Evolutionary conservation across 1,140 invertebrate genomes (phyloP).

Genomic region (Adoxophyes honmai): DNA sequence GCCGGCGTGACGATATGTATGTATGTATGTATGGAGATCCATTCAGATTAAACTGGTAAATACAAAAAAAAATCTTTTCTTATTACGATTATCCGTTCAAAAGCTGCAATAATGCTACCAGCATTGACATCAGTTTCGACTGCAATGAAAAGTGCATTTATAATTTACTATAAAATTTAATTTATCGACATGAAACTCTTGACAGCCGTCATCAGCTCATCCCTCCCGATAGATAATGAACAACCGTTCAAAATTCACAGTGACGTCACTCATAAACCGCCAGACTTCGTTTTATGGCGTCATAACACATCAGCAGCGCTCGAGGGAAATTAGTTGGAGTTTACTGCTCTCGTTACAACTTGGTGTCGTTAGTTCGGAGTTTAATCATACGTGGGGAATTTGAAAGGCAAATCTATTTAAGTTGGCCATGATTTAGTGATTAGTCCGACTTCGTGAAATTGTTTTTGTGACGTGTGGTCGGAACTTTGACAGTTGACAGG

Average conservation of each 20-base stretch:
- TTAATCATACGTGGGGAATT: conserved; percentile 5
- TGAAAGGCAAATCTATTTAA: conserved; percentile 6
- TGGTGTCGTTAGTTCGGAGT: conserved; percentile 4
- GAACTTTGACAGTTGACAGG: no score
- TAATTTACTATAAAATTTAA: no score
- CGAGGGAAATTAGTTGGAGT: conserved; percentile 35
- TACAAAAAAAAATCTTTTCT: no score
- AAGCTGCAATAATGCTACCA: no score
- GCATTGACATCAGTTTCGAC: no score
- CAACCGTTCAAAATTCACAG: conserved; percentile 15
- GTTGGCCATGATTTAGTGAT: background rate
- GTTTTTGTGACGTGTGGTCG: background rate
- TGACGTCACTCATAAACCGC: conserved; percentile 18
- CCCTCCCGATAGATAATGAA: background rate
- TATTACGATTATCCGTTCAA: no score
- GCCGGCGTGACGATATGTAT: no score
- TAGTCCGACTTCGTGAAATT: background rate
- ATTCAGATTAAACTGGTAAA: no score
- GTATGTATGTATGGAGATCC: no score
- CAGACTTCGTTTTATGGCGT: conserved; percentile 28
- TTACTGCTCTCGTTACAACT: conserved; percentile 27
- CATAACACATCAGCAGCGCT: conserved; percentile 27
- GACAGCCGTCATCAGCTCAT: background rate
- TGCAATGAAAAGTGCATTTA: no score
- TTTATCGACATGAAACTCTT: no score